Percentiles rank a stretch among this genome's conserved stretches.
Evolutionary conservation across 2,888 invertebrate genomes (phyloP).

Genomic region (Amiota minor): DNA sequence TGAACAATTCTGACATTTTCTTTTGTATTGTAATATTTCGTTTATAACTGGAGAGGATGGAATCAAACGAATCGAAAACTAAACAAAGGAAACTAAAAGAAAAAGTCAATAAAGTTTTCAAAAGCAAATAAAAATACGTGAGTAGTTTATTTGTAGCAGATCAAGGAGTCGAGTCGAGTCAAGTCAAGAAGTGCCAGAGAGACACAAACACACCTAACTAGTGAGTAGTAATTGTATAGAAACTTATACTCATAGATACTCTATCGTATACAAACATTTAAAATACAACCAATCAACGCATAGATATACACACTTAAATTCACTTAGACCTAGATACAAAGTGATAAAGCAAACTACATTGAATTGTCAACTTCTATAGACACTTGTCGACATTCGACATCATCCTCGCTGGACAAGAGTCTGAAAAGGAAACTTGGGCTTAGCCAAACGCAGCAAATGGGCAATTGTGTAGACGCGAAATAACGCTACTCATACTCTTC

Average conservation of each 20-base stretch:
- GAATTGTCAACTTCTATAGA: slow-evolving; percentile 43
- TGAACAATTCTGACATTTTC: too few species aligned
- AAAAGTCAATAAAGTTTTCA: slow-evolving; percentile 21
- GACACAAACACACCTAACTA: background rate
- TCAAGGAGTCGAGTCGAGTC: background rate
- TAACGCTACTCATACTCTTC: background rate
- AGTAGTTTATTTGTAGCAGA: slow-evolving; percentile 14
- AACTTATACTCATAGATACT: too few species aligned
- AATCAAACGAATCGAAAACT: slow-evolving; percentile 1
- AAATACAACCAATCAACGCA: background rate
- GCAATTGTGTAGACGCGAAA: background rate
- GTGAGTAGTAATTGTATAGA: too few species aligned
- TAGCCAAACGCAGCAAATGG: background rate
- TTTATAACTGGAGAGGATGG: too few species aligned
- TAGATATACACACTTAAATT: background rate
- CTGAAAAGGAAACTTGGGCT: too few species aligned
- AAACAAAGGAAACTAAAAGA: background rate
- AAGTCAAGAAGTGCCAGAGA: background rate
- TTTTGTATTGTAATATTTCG: too few species aligned
- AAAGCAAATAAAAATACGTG: slow-evolving; percentile 23
- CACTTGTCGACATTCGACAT: background rate
- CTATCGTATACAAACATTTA: too few species aligned
- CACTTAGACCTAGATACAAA: background rate
- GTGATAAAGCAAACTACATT: slow-evolving; percentile 40
- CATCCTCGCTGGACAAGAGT: background rate